Base-by-base conservation (phyloP, 2,113 vertebrate genomes). In the Centropristis striata region DNA sequence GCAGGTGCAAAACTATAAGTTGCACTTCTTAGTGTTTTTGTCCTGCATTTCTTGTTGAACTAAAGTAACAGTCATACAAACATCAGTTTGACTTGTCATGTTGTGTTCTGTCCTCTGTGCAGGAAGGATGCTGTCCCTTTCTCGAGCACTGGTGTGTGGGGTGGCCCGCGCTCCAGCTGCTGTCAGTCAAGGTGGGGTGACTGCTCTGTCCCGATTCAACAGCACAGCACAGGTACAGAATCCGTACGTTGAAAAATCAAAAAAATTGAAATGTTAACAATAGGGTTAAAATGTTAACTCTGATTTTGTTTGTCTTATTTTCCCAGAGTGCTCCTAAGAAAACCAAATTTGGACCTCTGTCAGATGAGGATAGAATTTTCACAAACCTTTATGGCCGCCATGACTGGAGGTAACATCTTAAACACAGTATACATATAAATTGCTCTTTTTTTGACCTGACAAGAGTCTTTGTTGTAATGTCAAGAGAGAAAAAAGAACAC, bases 341-440 rank as follows among this genome's bases (percentile, higher is more conserved):
- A 92, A 98, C 97, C n/a, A 96, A 96, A 68, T 99, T 95, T 92
- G 98, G 98, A 12, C 97, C 97, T 0, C 90, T 99, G 74, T 96
- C 95, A 74, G 98, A 99, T 80, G 94, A 99, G 79, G 98, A 99
- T 88, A 95, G 98, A 58, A 98, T 99, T 86, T 99, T 99, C 88
- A 98, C 97, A 76, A 99, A 99, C 80, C 94, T 99, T 9, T 99
- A 98, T 44, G 98, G 98, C 10, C 96, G 98, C 49, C 98, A 98
- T 63, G 98, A 99, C 15, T 99, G 98, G 98, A 95, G 96, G 98
- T 98, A 94, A 72, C n/a, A 58, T 60, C 13, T 36, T 20, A 39
- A 68, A 27, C 6, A 37, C 27, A 3, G 27, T 16, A 21, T 44
- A 23, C 4, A 21, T 58, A 21, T 36, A 3, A 2, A 16, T 72